Evolutionary conservation across 2,797 vertebrate genomes (phyloP).

Genomic region (Poeciliopsis presidionis): DNA sequence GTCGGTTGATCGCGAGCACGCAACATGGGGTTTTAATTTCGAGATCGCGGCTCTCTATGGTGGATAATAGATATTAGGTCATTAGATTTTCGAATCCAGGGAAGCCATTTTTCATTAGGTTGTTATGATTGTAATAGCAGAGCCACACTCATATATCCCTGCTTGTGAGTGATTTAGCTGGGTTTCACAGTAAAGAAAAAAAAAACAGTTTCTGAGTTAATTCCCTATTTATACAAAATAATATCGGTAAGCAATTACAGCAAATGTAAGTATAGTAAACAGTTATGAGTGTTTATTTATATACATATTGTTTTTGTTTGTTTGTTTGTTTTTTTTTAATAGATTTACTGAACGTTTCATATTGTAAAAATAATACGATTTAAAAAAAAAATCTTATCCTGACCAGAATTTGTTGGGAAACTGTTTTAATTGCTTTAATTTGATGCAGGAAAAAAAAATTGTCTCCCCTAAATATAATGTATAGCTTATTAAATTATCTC

Average conservation of each 20-base stretch:
- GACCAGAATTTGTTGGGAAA: background rate
- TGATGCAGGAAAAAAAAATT: background rate
- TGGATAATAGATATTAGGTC: slow-evolving; percentile 70
- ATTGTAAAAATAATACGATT: background rate
- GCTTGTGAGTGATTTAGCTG: slow-evolving; percentile 2
- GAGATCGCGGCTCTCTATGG: slow-evolving; percentile 39
- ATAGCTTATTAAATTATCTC: background rate
- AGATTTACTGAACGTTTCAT: background rate
- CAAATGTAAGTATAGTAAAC: background rate
- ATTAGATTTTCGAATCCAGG: slow-evolving; percentile 65
- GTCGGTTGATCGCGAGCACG: background rate
- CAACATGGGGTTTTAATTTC: slow-evolving; percentile 24
- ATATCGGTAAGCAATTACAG: slow-evolving; percentile 2
- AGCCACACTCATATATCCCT: slow-evolving; percentile 19
- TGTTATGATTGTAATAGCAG: slow-evolving; percentile 47
- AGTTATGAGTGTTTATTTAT: background rate
- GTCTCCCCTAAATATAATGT: background rate
- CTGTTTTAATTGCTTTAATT: background rate
- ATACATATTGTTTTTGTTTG: background rate
- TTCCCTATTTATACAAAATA: background rate
- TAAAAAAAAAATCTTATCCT: background rate
- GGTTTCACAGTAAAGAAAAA: background rate
- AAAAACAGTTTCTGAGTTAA: background rate
- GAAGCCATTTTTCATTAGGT: slow-evolving; percentile 77
- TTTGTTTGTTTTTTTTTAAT: background rate